These are phyloP conservation scores for Eledone cirrhosa DNA, from an alignment of 2,888 invertebrate genomes.

Conservation along the genomic window DNA sequence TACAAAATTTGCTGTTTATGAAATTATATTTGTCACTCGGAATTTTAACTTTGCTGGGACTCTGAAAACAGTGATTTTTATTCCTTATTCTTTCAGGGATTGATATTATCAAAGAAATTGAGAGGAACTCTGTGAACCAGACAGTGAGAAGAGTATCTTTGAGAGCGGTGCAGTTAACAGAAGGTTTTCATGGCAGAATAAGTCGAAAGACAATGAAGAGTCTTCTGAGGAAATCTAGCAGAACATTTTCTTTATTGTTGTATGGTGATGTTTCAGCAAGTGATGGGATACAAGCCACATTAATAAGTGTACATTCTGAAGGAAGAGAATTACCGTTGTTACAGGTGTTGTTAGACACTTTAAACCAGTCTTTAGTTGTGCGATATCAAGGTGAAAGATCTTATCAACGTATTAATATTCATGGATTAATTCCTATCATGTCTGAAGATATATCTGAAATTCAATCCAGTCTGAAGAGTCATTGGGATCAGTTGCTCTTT, in stretches of 20 bases:
- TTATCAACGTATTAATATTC: constrained; percentile 47
- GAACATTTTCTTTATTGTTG: constrained; percentile 43
- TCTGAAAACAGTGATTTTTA: no score
- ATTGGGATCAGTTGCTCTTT: constrained; percentile 45
- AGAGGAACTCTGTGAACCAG: constrained; percentile 31
- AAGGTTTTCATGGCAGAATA: constrained; percentile 42
- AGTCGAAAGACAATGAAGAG: constrained; percentile 36
- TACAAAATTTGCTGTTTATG: no score
- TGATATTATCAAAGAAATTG: constrained; percentile 39
- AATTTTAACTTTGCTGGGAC: no score
- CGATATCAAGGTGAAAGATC: constrained; percentile 54
- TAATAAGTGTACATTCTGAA: constrained; percentile 46
- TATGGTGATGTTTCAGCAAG: constrained; percentile 30
- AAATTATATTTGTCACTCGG: no score
- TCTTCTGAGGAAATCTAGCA: constrained; percentile 41
- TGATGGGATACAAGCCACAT: constrained; percentile 34
- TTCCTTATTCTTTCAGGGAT: constrained; percentile 40
- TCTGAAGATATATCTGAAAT: neutral
- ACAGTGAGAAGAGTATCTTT: constrained; percentile 39
- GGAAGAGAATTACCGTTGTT: constrained; percentile 46
- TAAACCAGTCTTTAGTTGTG: constrained; percentile 43
- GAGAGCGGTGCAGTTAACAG: constrained; percentile 43
- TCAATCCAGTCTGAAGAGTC: neutral
- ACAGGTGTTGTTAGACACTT: constrained; percentile 48
- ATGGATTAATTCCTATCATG: constrained; percentile 40